Evolutionary conservation across 2,113 vertebrate genomes (phyloP).

Genomic region (Danionella cerebrum): DNA sequence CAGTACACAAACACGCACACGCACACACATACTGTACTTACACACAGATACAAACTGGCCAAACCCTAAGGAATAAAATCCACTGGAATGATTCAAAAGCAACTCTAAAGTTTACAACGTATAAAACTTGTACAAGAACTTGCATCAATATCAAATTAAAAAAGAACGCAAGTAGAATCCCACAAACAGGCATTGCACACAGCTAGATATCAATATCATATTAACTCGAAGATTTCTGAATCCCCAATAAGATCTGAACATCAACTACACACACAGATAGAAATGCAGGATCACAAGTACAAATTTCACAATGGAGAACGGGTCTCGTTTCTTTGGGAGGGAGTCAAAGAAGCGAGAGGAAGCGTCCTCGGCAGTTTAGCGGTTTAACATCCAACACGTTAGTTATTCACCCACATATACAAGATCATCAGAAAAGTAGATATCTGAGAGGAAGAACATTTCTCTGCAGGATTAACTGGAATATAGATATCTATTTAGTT

Average conservation of each 20-base stretch:
- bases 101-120: conserved; percentile 76
- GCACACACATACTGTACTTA: conserved; percentile 47
- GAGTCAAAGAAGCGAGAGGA: conserved; percentile 79
- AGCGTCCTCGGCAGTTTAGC: conserved; percentile 57
- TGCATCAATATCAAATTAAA: conserved; percentile 55
- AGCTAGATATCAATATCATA: conserved; percentile 64
- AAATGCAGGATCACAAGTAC: conserved; percentile 69
- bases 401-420: conserved; percentile 72
- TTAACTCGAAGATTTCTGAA: conserved; percentile 54
- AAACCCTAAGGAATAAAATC: conserved; percentile 62
- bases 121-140: conserved; percentile 66
- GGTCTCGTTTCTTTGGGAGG: conserved; percentile 85
- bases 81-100: conserved; percentile 73
- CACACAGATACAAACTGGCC: conserved; percentile 63
- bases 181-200: conserved; percentile 72
- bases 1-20: conserved; percentile 50
- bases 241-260: conserved; percentile 65
- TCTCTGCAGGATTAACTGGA: conserved; percentile 62
- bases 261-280: conserved; percentile 69
- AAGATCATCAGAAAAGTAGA: conserved; percentile 71
- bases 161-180: conserved; percentile 38
- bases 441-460: conserved; percentile 74
- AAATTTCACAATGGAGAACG: conserved; percentile 59
- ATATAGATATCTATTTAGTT: conserved; percentile 29
- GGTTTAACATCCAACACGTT: conserved; percentile 69